Percentiles rank a stretch among this genome's conserved stretches.
Evolutionary conservation across 1,140 invertebrate genomes (phyloP).

Genomic region (Bombus impatiens): DNA sequence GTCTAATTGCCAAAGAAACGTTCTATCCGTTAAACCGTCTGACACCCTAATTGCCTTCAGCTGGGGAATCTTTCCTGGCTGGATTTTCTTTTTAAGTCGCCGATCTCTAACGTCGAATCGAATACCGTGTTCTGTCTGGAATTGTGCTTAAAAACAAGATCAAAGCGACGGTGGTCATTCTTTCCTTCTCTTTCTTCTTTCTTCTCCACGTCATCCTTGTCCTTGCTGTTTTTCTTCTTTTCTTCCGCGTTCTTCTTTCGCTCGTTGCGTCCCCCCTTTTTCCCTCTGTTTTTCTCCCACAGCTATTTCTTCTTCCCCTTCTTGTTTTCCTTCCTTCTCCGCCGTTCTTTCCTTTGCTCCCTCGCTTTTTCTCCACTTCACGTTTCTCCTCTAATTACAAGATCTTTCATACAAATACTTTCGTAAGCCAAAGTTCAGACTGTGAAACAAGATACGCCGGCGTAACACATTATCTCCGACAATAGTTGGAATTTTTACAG

Average conservation of each 20-base stretch:
- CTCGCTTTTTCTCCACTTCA: background rate
- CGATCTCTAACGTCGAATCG: conserved; percentile 4
- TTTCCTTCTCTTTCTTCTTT: background rate
- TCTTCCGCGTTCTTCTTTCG: background rate
- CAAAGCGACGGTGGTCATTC: background rate
- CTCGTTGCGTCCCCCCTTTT: background rate
- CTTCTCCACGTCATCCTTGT: no score
- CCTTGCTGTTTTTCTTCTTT: background rate
- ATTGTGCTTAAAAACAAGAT: background rate
- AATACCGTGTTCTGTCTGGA: background rate
- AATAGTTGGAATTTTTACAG: background rate
- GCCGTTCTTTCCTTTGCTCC: background rate
- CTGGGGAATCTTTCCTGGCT: background rate
- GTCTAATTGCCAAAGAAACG: conserved; percentile 43
- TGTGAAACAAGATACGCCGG: background rate
- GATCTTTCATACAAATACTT: no score
- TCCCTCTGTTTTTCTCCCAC: background rate
- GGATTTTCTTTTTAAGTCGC: conserved; percentile 1
- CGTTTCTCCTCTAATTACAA: no score
- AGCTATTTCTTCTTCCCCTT: no score
- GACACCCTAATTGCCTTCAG: conserved; percentile 37
- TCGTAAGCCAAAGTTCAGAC: background rate
- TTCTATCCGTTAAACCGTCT: conserved; percentile 21
- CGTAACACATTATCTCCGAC: background rate
- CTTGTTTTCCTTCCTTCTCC: background rate